Percentiles rank a stretch among this genome's conserved stretches.
These are phyloP conservation scores for Synergus itoensis DNA, from an alignment of 2,888 invertebrate genomes.

Conservation along the genomic window DNA sequence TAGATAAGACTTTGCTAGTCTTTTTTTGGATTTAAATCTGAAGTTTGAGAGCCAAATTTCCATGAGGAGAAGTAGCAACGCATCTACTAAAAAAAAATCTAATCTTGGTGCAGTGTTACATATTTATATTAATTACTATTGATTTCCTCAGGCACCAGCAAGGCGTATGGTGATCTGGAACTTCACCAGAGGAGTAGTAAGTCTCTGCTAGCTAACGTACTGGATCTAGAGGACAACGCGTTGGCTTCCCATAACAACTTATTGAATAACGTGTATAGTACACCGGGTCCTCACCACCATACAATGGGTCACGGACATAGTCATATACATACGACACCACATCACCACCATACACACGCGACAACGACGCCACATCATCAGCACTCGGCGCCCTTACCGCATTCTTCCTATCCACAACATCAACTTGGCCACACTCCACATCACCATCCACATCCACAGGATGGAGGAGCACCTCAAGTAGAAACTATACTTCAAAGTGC, in stretches of 20 bases:
- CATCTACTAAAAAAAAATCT: no score
- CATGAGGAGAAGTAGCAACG: no score
- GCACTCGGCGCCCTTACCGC: conserved; percentile 73
- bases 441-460: conserved; percentile 78
- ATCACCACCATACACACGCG: conserved; percentile 69
- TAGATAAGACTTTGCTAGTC: no score
- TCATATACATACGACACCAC: conserved; percentile 76
- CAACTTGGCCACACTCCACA: conserved; percentile 75
- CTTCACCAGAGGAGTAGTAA: conserved; percentile 95
- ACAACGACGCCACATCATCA: conserved; percentile 75
- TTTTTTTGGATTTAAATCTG: no score
- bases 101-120: neutral
- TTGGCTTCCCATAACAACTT: conserved; percentile 75
- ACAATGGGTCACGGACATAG: conserved; percentile 74
- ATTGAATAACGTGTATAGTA: conserved; percentile 76
- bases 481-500: conserved; percentile 88
- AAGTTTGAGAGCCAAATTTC: no score
- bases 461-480: conserved; percentile 87
- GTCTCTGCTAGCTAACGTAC: conserved; percentile 96
- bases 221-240: conserved; percentile 96
- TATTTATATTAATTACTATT: neutral
- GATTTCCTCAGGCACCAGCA: conserved; percentile 83
- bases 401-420: conserved; percentile 66
- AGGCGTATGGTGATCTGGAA: conserved; percentile 88
- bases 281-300: conserved; percentile 76